Percentiles rank a stretch among this genome's conserved stretches.
phyloP scores from a whole-genome alignment of 1,140 invertebrate genomes.

The Lucilia sericata region DNA sequence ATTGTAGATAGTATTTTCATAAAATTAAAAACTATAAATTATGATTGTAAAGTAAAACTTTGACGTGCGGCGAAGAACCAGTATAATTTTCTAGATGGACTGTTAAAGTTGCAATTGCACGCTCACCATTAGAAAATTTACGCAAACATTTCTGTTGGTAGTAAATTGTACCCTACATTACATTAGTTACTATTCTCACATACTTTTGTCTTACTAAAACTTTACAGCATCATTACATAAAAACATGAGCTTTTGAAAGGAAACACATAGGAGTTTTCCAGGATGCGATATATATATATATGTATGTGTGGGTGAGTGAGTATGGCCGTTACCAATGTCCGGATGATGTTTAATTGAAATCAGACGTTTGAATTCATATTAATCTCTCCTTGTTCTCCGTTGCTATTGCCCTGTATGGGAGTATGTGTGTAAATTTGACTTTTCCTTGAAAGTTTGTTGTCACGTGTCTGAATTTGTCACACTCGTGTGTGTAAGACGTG shows the following conservation, averaged over 20 bases:
- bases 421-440: not conserved
- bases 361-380: not conserved
- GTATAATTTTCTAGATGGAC: not conserved
- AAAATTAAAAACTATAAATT: conserved; percentile 18
- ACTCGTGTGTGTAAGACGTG: not conserved
- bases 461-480: conserved; percentile 8
- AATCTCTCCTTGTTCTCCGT: not conserved
- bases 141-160: not conserved
- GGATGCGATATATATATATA: not conserved
- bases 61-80: not conserved
- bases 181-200: not conserved
- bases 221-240: too few relatives aligned
- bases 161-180: not conserved
- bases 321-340: not conserved
- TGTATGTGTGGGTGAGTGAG: too few relatives aligned
- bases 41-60: conserved; percentile 3
- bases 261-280: not conserved
- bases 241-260: not conserved
- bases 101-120: not conserved
- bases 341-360: not conserved
- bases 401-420: not conserved
- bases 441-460: not conserved
- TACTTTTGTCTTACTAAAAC: not conserved
- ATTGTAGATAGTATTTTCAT: not conserved
- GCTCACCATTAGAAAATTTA: not conserved